These are phyloP conservation scores for Axinella damicornis DNA, from an alignment of 37 sponge, comb jelly and placozoan species.

Conservation along the genomic window DNA sequence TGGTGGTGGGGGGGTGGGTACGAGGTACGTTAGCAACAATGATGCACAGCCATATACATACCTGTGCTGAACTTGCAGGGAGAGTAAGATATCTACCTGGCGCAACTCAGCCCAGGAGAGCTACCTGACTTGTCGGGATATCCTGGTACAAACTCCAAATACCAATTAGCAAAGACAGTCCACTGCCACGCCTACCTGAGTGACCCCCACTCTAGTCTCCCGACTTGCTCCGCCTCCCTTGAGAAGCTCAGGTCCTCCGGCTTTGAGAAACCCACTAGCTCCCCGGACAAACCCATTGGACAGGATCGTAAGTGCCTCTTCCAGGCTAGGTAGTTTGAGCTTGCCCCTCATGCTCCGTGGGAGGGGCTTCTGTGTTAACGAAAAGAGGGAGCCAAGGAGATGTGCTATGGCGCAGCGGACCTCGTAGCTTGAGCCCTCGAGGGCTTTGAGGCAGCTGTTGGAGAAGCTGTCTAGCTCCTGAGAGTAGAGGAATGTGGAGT, in stretches of 20 bases:
- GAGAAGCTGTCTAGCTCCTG: conserved; percentile 85
- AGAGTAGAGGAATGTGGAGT: conserved; percentile 70
- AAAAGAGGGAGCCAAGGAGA: conserved; percentile 80
- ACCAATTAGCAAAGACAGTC: too few species aligned
- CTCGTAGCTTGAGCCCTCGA: conserved; percentile 89
- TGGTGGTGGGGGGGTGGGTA: neutral
- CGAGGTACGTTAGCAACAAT: neutral
- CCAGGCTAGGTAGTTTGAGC: conserved; percentile 67
- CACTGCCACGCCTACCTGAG: conserved; percentile 64
- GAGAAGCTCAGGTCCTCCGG: conserved; percentile 83
- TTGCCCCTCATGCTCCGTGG: conserved; percentile 60
- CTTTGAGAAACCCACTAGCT: conserved; percentile 74
- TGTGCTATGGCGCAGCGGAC: conserved; percentile 82
- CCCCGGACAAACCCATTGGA: conserved; percentile 87
- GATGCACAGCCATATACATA: too few species aligned
- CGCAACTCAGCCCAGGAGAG: too few species aligned
- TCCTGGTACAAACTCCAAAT: too few species aligned
- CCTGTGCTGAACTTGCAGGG: too few species aligned
- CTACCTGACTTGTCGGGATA: too few species aligned
- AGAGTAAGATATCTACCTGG: too few species aligned
- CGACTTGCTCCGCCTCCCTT: conserved; percentile 72
- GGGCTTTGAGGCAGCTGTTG: conserved; percentile 73
- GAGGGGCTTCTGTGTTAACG: conserved; percentile 74
- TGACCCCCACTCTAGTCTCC: conserved; percentile 90
- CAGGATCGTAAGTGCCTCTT: conserved; percentile 79